phyloP scores from a whole-genome alignment of 2,113 vertebrate genomes.

The Nothobranchius kuhntae region DNA sequence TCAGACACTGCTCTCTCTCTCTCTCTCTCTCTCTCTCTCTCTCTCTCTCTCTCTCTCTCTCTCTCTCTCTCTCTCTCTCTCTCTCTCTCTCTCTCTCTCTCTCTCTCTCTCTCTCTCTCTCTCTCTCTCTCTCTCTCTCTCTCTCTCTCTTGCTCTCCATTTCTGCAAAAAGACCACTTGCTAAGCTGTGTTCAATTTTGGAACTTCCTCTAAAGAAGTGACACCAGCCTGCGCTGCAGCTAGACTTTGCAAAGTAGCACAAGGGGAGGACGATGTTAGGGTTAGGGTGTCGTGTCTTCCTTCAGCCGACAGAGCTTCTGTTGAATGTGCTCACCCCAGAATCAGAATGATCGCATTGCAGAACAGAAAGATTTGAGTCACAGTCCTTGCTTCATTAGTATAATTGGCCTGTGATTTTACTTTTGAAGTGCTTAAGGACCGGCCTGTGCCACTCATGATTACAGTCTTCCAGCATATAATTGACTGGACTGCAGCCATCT shows the following conservation, averaged over 20 bases:
- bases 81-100: constrained; percentile 5
- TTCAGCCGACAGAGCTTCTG: background rate
- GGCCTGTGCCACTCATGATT: constrained; percentile 66
- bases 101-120: constrained; percentile 10
- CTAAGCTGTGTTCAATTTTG: constrained; percentile 54
- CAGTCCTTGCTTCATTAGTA: constrained; percentile 52
- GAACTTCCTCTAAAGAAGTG: constrained; percentile 64
- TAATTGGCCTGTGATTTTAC: constrained; percentile 60
- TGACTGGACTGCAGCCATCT: constrained; percentile 67
- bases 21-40: constrained; percentile 8
- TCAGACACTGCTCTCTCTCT: constrained; percentile 47
- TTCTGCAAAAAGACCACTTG: no score
- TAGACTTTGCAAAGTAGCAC: constrained; percentile 20
- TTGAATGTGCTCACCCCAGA: constrained; percentile 30
- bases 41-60: constrained; percentile 4
- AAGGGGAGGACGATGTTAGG: constrained; percentile 16
- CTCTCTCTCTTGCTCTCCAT: background rate
- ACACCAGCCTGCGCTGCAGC: constrained; percentile 17
- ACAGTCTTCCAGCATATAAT: constrained; percentile 64
- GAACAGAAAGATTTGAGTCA: constrained; percentile 39
- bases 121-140: constrained; percentile 10
- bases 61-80: constrained; percentile 13
- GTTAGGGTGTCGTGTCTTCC: constrained; percentile 16
- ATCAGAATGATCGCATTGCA: constrained; percentile 40
- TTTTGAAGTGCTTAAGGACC: constrained; percentile 59